Conservation (phyloP, 53 echinoderm and acorn worm genomes). For the Actinopyga echinites region DNA sequence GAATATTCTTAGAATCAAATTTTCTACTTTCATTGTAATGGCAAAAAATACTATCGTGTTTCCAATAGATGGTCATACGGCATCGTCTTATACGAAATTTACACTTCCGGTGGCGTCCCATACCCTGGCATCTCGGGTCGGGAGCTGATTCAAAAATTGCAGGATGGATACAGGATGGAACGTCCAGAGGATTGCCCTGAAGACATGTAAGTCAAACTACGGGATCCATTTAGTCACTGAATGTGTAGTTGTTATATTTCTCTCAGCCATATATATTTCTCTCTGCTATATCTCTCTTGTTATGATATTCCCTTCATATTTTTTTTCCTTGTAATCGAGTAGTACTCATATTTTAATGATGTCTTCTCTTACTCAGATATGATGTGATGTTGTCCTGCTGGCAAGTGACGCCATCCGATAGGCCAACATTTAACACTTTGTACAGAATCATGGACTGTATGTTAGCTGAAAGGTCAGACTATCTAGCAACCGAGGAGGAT, state of each 20-base stretch:
- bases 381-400: slow-evolving; percentile 69
- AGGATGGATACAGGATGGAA: slow-evolving; percentile 73
- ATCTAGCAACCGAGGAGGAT: slow-evolving; percentile 54
- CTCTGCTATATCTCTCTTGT: no score
- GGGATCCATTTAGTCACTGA: no score
- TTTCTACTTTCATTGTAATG: no score
- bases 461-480: slow-evolving; percentile 60
- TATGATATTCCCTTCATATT: no score
- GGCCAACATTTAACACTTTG: slow-evolving; percentile 67
- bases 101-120: slow-evolving; percentile 81
- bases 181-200: slow-evolving; percentile 61
- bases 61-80: slow-evolving; percentile 85
- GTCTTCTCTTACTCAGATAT: slow-evolving; percentile 40
- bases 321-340: no score
- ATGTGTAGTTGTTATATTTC: no score
- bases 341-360: not conserved
- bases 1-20: no score
- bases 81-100: slow-evolving; percentile 87
- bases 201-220: slow-evolving; percentile 63
- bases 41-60: no score
- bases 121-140: slow-evolving; percentile 78
- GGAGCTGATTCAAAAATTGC: slow-evolving; percentile 61
- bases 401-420: slow-evolving; percentile 60
- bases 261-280: no score
- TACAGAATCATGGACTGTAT: slow-evolving; percentile 61